Evolutionary conservation across 2,113 vertebrate species (phyloP), one percentile per base, ranked within the genome.

Genomic region (Grantiella picta): DNA sequence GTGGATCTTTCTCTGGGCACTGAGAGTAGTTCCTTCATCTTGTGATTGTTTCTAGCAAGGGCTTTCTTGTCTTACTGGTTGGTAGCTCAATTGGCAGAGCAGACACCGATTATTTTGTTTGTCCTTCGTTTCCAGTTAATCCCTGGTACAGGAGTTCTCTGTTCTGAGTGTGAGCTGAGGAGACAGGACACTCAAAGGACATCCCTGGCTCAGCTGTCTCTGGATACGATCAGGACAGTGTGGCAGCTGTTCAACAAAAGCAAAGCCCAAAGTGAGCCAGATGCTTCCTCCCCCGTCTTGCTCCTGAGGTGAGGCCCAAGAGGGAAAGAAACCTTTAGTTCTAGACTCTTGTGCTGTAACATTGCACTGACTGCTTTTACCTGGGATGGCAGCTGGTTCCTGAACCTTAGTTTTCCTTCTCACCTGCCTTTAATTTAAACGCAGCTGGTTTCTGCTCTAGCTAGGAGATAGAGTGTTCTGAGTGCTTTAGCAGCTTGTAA

Each of bases 161-260:
- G 59, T 17, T 40, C 2, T 52, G 57, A 31, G 65, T 1, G 18
- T 4, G 40, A 57, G 42, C 25, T 49, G 18, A 0, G 0, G 60
- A 40, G 52, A 38, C 8, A 20, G 47, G 76, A 35, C 0, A 7
- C n/a, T 2, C 27, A 35, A 4, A 72, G 79, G 42, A 59, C 18
- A 38, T 42, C 23, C 17, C 31, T 28, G 40, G 3, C 17, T 77
- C 38, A 4, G 17, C 28, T 60, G 28, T 66, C 53, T 22, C n/a
- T 29, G 35, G 47, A 16, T 18, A 12, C 33, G 53, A 60, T 35
- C 71, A 65, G 68, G 76, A 10, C 12, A 16, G 42, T 1, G 11
- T 36, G 38, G 35, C n/a, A 38, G 22, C 56, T 4, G 1, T 45
- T 66, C 24, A 12, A n/a, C 35, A n/a, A 52, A 54, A 65, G 50